Evolutionary conservation across 35 echinoderm and acorn worm genomes (phyloP).

Genomic region (Lytechinus pictus): DNA sequence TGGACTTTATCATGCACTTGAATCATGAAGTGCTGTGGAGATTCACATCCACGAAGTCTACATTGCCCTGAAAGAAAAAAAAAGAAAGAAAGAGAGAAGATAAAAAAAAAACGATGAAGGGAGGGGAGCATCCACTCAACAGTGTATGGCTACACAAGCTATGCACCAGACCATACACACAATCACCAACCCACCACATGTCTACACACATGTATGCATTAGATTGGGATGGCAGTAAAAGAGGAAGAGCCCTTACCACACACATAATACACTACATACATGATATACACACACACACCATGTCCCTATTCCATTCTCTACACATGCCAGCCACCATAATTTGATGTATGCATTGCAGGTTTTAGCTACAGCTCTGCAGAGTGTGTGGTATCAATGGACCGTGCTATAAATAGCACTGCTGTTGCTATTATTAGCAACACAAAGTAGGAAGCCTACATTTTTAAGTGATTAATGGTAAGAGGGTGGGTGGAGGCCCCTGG

Average conservation of each 20-base stretch:
- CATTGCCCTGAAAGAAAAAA: neutral
- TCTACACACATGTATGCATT: neutral
- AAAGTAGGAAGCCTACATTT: neutral
- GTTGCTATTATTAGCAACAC: conserved; percentile 52
- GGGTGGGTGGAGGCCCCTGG: conserved; percentile 27
- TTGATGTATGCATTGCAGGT: conserved; percentile 47
- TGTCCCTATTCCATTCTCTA: neutral
- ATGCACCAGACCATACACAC: conserved; percentile 9
- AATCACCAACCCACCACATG: neutral
- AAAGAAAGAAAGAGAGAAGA: neutral
- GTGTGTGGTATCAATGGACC: conserved; percentile 8
- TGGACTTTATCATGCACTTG: neutral
- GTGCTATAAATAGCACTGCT: conserved; percentile 39
- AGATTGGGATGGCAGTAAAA: neutral
- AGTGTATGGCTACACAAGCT: neutral
- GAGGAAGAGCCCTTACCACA: conserved; percentile 22
- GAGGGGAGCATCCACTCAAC: neutral
- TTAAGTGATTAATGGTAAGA: neutral
- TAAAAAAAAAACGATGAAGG: neutral
- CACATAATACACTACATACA: conserved; percentile 32
- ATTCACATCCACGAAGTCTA: neutral
- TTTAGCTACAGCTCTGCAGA: conserved; percentile 25
- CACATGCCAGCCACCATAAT: conserved; percentile 32
- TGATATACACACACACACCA: neutral
- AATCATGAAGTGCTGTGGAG: conserved; percentile 10